Evolutionary conservation across 2,888 invertebrate genomes (phyloP).

Genomic region (Pterostichus niger): DNA sequence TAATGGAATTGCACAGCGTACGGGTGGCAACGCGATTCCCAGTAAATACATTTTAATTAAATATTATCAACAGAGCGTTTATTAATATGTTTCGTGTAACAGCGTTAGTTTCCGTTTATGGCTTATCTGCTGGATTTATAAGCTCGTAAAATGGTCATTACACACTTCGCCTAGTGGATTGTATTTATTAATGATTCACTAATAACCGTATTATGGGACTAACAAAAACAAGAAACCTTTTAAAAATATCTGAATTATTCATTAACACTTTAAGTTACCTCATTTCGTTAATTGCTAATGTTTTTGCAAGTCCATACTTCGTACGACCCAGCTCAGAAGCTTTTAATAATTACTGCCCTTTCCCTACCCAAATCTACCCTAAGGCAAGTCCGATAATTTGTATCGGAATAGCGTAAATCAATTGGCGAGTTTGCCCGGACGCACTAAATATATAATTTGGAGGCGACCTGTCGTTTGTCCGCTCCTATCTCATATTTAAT

Average conservation of each 20-base stretch:
- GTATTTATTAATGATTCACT: constrained; percentile 63
- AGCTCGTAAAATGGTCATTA: constrained; percentile 63
- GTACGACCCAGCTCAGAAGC: background rate
- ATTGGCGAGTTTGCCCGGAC: constrained; percentile 29
- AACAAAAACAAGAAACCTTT: constrained; percentile 50
- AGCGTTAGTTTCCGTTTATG: constrained; percentile 60
- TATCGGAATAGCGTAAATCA: constrained; percentile 37
- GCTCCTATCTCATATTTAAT: constrained; percentile 40
- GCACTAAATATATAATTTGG: constrained; percentile 38
- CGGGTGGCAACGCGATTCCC: constrained; percentile 47
- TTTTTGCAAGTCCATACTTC: background rate
- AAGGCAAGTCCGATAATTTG: constrained; percentile 8
- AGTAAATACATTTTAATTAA: constrained; percentile 63
- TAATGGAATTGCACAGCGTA: constrained; percentile 36
- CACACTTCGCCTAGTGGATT: constrained; percentile 57
- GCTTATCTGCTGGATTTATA: constrained; percentile 59
- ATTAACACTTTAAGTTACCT: constrained; percentile 27
- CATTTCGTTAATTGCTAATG: constrained; percentile 5
- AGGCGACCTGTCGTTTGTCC: constrained; percentile 34
- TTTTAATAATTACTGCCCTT: background rate
- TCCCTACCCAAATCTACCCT: background rate
- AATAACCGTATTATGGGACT: constrained; percentile 58
- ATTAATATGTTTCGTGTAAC: constrained; percentile 61
- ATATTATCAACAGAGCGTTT: constrained; percentile 57
- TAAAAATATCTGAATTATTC: constrained; percentile 44